phyloP scores from a whole-genome alignment of 2,113 vertebrate genomes.

The Edolisoma coerulescens region DNA sequence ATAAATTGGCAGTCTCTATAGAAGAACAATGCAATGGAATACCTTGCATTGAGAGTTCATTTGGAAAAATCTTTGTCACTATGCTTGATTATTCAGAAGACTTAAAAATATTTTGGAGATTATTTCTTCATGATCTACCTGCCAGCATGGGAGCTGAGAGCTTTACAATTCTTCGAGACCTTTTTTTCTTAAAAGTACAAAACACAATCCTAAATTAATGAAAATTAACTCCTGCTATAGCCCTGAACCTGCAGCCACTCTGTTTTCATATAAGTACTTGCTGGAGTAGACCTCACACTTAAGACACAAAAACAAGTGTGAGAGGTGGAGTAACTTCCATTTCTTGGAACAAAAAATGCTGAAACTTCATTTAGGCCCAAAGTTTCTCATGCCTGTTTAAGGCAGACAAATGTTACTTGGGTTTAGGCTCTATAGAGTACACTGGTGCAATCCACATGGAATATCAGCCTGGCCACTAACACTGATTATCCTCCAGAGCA shows the following conservation, averaged over 20 bases:
- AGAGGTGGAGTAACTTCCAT: background rate
- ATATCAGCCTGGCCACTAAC: background rate
- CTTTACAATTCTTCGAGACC: background rate
- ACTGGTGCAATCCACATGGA: background rate
- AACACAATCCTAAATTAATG: background rate
- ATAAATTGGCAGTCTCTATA: background rate
- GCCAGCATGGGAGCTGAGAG: background rate
- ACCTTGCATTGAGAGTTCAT: background rate
- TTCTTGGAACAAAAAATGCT: background rate
- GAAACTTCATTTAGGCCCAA: background rate
- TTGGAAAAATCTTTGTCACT: background rate
- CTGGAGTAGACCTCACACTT: background rate
- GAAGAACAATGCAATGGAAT: background rate
- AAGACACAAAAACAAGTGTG: background rate
- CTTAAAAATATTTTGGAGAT: background rate
- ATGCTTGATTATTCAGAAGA: background rate
- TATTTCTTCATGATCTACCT: background rate
- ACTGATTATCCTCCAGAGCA: background rate
- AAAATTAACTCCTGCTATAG: background rate
- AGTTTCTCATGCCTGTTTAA: background rate
- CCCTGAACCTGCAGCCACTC: background rate
- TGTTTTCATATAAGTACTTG: background rate
- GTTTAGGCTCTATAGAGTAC: accelerated
- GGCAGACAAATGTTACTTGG: background rate
- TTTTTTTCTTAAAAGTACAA: background rate